Base-by-base conservation (phyloP, 2,113 vertebrate species). In the Urocynchramus pylzowi region DNA sequence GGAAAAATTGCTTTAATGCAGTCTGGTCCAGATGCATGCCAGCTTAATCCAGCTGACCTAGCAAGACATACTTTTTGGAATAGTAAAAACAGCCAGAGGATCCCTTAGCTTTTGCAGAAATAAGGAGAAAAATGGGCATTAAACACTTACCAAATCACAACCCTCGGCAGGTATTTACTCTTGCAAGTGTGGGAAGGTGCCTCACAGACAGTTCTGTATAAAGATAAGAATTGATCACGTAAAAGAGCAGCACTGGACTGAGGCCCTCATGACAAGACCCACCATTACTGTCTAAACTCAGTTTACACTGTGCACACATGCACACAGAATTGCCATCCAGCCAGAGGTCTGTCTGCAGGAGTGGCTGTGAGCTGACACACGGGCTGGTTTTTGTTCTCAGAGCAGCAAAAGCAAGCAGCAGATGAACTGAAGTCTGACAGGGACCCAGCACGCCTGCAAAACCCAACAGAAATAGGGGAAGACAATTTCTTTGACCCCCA, bases 31-130 rank as follows among this genome's bases (percentile, higher is more conserved):
- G 64, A 91, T 60, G 65, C 74, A 75, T 47, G 69, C 69, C 74
- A 84, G 64, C 64, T 89, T 95, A 92, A 94, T 91, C 87, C 89
- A 95, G 77, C 87, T 96, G 88, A 93, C 82, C 82, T 83, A 90
- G 92, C 45, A 95, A 83, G 59, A 53, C 37, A 37, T 28, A 60
- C 44, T 42, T 94, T 68, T 57, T 63, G 26, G 35, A 90, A 70
- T n/a, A 91, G 37, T 27, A 74, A 94, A 57, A 87, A 83, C 23
- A 74, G 37, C 15, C 13, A 49, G 35, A 90, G 30, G 47, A 95
- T 8, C 14, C 47, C 47, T 90, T 77, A n/a, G 20, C 52, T 82
- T 92, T 57, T 84, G 45, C 56, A 92, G 53, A 63, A 92, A 87
- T 80, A 57, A 71, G 65, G 49, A 79, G 39, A 53, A 92, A 88